phyloP scores from a whole-genome alignment of 1,140 invertebrate genomes.

The Drosophila kepulauana region DNA sequence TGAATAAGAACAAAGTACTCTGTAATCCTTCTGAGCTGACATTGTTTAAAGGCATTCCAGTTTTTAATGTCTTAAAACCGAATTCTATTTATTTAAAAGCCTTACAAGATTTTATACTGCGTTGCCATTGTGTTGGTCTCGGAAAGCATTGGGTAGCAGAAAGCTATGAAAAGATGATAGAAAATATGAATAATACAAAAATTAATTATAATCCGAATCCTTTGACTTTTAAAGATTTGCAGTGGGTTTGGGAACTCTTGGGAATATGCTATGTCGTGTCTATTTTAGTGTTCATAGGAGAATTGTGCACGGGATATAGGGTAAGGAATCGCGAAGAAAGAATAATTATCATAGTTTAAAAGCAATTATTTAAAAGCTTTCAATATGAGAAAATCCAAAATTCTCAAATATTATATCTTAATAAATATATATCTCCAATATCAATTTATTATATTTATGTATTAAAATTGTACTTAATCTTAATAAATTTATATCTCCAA shows the following conservation, averaged over 20 bases:
- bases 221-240: background rate
- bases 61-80: background rate
- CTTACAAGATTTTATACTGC: background rate
- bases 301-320: background rate
- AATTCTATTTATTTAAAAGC: background rate
- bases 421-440: too few relatives aligned
- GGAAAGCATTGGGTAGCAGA: background rate
- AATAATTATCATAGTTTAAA: background rate
- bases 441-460: too few relatives aligned
- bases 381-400: background rate
- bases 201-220: background rate
- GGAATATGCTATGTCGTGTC: background rate
- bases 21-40: background rate
- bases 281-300: background rate
- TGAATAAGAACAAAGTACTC: background rate
- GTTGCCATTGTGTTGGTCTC: background rate
- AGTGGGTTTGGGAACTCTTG: conserved; percentile 13
- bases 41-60: background rate
- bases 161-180: background rate
- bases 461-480: too few relatives aligned
- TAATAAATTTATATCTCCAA: too few relatives aligned
- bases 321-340: background rate
- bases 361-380: too few relatives aligned
- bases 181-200: background rate
- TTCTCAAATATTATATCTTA: too few relatives aligned